Conservation (phyloP, 2,113 vertebrate species). For the Zeus faber region DNA sequence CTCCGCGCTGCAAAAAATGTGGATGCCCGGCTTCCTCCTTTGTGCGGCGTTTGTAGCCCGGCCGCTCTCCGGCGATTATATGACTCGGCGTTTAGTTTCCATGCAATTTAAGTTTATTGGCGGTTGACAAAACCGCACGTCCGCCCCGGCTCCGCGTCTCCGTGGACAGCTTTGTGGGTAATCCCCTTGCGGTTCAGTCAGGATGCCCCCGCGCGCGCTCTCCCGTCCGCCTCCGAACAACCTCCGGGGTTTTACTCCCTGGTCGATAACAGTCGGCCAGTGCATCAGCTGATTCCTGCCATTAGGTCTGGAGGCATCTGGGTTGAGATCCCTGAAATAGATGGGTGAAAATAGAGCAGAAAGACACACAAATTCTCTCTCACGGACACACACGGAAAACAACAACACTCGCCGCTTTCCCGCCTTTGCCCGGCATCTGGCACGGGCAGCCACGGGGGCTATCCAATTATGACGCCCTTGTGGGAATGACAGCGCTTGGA, state of each 20-base stretch:
- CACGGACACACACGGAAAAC: conserved; percentile 29
- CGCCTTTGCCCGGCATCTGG: conserved; percentile 17
- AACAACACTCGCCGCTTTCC: conserved; percentile 32
- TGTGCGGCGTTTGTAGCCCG: not conserved
- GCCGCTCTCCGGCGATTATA: conserved; percentile 12
- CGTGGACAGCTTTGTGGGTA: not conserved
- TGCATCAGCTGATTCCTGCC: conserved; percentile 19
- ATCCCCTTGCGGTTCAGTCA: not conserved
- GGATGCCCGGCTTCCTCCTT: not conserved
- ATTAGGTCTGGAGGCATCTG: conserved; percentile 26
- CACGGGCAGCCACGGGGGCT: conserved; percentile 41
- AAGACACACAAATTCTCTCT: conserved; percentile 1
- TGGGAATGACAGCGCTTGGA: conserved; percentile 62
- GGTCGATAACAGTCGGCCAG: conserved; percentile 15
- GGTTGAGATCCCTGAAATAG: conserved; percentile 44
- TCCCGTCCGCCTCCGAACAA: conserved; percentile 18
- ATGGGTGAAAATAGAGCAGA: conserved; percentile 53
- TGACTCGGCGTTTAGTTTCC: conserved; percentile 3
- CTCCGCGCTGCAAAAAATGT: not conserved
- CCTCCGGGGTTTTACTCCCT: conserved; percentile 8
- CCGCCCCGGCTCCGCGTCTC: not conserved
- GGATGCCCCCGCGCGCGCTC: conserved; percentile 5
- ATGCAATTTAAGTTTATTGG: not conserved
- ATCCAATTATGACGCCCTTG: conserved; percentile 71
- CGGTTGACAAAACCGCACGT: no score